Percentiles rank a stretch among this genome's conserved stretches.
Conservation (phyloP, 2,797 vertebrate genomes). For the Hypotaenidia philippensis region DNA sequence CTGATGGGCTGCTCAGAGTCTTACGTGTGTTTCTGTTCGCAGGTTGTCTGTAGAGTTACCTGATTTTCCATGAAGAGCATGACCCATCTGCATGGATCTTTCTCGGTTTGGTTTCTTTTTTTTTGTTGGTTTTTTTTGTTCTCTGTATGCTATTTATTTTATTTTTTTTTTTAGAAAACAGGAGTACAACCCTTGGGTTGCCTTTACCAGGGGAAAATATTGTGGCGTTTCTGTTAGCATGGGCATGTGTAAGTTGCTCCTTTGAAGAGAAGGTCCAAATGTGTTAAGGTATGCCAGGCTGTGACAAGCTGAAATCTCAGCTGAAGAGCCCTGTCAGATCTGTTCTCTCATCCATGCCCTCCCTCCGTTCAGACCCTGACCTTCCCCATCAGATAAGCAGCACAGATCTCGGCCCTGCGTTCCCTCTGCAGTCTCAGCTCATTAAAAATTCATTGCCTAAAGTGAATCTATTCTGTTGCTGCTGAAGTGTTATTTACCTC, state of each 20-base stretch:
- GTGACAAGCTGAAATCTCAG: conserved; percentile 68
- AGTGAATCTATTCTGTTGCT: conserved; percentile 81
- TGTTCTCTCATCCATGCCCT: conserved; percentile 62
- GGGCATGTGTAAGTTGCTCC: conserved; percentile 4
- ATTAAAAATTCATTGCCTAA: conserved; percentile 88
- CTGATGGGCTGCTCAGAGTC: neutral
- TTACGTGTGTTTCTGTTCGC: neutral
- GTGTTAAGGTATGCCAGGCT: conserved; percentile 47
- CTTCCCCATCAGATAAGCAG: conserved; percentile 80
- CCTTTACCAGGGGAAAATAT: conserved; percentile 2
- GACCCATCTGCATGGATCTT: neutral
- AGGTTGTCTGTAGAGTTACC: conserved; percentile 10
- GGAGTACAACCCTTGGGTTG: neutral
- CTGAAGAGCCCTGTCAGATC: conserved; percentile 77
- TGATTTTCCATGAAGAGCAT: neutral
- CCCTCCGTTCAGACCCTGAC: conserved; percentile 78
- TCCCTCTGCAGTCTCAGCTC: conserved; percentile 75
- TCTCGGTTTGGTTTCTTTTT: neutral
- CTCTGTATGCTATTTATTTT: neutral
- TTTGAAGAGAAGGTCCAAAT: conserved; percentile 33
- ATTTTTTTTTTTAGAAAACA: neutral
- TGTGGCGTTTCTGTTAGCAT: neutral
- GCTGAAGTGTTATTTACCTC: conserved; percentile 67
- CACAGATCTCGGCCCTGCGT: conserved; percentile 68
- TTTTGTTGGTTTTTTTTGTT: neutral